Conservation (phyloP, 2,888 invertebrate genomes). For the Temnothorax unifasciatus region DNA sequence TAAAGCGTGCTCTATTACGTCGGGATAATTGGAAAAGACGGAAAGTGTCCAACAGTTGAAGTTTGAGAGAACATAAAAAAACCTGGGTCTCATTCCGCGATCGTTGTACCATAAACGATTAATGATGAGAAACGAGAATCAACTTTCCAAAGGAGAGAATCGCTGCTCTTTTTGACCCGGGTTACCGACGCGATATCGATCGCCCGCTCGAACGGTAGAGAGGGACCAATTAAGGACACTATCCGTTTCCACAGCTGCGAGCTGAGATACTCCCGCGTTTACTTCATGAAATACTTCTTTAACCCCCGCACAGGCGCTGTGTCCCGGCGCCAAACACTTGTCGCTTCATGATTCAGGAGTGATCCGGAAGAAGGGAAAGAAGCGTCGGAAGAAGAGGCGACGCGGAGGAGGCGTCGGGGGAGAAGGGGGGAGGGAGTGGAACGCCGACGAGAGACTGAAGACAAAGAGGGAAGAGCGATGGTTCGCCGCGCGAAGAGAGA, state of each 20-base stretch:
- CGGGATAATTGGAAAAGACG: conserved; percentile 27
- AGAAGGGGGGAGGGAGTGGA: neutral
- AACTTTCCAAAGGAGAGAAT: conserved; percentile 39
- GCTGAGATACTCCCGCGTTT: conserved; percentile 60
- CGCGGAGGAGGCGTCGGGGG: conserved; percentile 4
- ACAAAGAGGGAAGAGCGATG: conserved; percentile 54
- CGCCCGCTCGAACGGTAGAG: conserved; percentile 25
- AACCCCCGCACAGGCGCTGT: conserved; percentile 61
- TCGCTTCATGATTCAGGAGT: conserved; percentile 69
- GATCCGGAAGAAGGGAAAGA: conserved; percentile 63
- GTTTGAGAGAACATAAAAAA: conserved; percentile 28
- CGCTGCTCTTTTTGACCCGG: conserved; percentile 48
- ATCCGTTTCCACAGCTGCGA: conserved; percentile 52
- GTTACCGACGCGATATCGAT: conserved; percentile 47
- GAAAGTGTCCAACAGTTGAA: conserved; percentile 32
- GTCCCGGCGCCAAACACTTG: conserved; percentile 70
- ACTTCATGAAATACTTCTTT: conserved; percentile 59
- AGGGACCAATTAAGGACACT: conserved; percentile 53
- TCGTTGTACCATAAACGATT: conserved; percentile 40
- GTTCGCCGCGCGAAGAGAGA: conserved; percentile 13
- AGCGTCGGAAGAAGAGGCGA: conserved; percentile 26
- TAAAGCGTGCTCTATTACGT: conserved; percentile 3
- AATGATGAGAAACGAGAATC: conserved; percentile 49
- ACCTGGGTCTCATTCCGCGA: conserved; percentile 32
- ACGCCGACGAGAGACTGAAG: conserved; percentile 4